phyloP scores from a whole-genome alignment of 92 coral and sea anemone genomes.

The Zoanthus gigantus region DNA sequence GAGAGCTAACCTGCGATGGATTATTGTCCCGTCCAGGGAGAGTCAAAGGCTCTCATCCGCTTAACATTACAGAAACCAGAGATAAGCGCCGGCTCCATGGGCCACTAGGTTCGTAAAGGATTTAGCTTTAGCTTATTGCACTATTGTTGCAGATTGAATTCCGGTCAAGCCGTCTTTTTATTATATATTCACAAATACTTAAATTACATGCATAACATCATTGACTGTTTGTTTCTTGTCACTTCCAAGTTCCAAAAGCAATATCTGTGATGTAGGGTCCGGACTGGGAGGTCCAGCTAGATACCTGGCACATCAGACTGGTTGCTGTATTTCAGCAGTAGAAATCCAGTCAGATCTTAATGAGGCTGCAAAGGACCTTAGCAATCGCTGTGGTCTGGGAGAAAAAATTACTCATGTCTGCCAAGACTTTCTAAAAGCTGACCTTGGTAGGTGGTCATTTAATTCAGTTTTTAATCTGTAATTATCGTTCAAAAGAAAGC shows the following conservation, averaged over 20 bases:
- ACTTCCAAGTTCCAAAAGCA: constrained; percentile 63
- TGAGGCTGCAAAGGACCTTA: constrained; percentile 65
- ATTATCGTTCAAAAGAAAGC: no score
- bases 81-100: no score
- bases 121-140: no score
- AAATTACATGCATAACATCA: not conserved
- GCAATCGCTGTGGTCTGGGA: constrained; percentile 73
- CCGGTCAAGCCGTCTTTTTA: no score
- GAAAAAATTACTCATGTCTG: constrained; percentile 59
- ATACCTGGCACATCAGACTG: constrained; percentile 62
- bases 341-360: constrained; percentile 83
- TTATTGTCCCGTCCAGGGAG: no score
- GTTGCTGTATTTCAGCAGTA: constrained; percentile 71
- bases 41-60: no score
- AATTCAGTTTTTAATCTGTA: no score
- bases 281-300: constrained; percentile 91
- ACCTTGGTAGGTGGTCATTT: constrained; percentile 55
- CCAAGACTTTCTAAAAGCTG: constrained; percentile 74
- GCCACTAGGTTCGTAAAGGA: no score
- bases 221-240: not conserved
- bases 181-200: not conserved
- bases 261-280: constrained; percentile 80
- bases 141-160: no score
- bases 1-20: no score
- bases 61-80: no score